Evolutionary conservation across 2,113 vertebrate species (phyloP).

Genomic region (Peromyscus leucopus): DNA sequence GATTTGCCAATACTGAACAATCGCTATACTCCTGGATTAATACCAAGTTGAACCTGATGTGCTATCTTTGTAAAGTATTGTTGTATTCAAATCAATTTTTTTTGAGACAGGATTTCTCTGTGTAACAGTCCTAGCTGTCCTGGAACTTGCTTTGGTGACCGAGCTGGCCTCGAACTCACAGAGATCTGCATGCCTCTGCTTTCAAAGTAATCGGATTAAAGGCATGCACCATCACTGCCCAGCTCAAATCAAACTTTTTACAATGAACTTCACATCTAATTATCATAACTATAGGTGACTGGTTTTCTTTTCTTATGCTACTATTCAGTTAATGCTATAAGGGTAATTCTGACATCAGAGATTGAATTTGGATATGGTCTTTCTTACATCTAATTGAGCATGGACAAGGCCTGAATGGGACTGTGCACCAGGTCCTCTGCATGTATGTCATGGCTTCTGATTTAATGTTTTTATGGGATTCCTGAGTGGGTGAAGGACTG

Average conservation of each 20-base stretch:
- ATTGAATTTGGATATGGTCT: neutral
- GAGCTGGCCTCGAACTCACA: no score
- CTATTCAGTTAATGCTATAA: neutral
- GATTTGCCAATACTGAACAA: neutral
- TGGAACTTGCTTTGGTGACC: no score
- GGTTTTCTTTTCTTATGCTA: neutral
- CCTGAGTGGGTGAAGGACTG: neutral
- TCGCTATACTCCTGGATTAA: neutral
- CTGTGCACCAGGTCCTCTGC: neutral
- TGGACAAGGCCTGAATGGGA: accelerated
- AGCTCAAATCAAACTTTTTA: neutral
- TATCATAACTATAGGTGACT: neutral
- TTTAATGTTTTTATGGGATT: neutral
- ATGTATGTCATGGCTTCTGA: neutral
- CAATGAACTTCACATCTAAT: neutral
- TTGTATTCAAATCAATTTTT: neutral
- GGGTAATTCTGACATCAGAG: neutral
- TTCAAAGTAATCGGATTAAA: no score
- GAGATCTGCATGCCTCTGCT: no score
- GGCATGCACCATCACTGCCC: no score
- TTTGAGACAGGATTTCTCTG: no score
- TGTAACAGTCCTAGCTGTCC: no score
- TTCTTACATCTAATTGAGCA: neutral
- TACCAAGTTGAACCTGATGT: neutral
- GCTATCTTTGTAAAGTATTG: neutral